Base-by-base conservation (phyloP, 2,888 invertebrate species). In the Epinotia demarniana region DNA sequence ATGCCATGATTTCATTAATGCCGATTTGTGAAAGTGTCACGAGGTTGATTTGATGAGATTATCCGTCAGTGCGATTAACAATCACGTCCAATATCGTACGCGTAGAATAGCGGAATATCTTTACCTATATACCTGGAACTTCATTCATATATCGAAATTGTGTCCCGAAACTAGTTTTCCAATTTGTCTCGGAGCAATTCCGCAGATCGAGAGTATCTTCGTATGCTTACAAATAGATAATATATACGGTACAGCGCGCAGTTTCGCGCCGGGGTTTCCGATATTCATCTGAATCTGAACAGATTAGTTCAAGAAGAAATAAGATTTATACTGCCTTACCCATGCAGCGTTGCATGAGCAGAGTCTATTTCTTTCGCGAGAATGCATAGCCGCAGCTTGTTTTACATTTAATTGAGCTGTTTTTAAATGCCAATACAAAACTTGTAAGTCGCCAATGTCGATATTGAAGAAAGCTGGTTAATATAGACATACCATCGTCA, bases 201-300 rank as follows among this genome's bases (percentile, higher is more conserved):
- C 69, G 43, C 39, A 57, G 27, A 70, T 63, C 58, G 66, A 60
- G 43, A 70, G 46, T 55, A 39, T 71, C 43, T 74, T 43, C 61
- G 43, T 67, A 71, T 67, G 67, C 75, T 72, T 72, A 72, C 67
- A 70, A 62, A 72, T 75, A 66, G 67, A 33, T 67, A 62, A 72
- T 75, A 72, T 75, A 72, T 72, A 75, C 67, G 57, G 46, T 57
- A 75, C 62, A 55, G 23, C 55, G 60, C 66, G 55, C 66, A 67
- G 62, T 62, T 57, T 57, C 55, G 66, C 61, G 46, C 19, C 39
- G 71, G 66, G 66, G 57, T 70, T 67, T 75, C 55, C 55, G 61
- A 71, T 67, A 62, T 72, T 23, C 73, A 64, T 67, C 27, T 39
- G 46, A 72, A 64, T 62, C 27, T 39, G 46, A 67, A 57, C 57